phyloP scores from a whole-genome alignment of 2,888 invertebrate genomes.

The Muschampia plurimacula region DNA sequence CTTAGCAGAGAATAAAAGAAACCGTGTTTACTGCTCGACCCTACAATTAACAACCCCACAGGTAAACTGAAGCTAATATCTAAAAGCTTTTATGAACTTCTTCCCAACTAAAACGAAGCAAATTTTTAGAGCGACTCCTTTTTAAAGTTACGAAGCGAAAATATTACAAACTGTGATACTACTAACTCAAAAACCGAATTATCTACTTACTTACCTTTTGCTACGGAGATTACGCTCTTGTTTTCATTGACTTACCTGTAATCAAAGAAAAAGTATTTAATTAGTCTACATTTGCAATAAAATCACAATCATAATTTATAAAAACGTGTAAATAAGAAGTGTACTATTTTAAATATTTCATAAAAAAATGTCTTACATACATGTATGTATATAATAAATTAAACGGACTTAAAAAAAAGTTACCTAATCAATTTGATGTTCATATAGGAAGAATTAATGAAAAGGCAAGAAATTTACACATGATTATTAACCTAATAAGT shows the following conservation, averaged over 20 bases:
- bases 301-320: not conserved
- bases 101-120: not conserved
- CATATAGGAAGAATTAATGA: no score
- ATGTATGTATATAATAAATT: no score
- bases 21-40: constrained; percentile 14
- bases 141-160: constrained; percentile 21
- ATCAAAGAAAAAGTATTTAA: constrained; percentile 34
- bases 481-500: no score
- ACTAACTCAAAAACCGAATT: not conserved
- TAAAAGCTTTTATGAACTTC: constrained; percentile 50
- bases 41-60: constrained; percentile 49
- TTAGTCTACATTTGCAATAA: not conserved
- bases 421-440: no score
- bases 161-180: not conserved
- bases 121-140: constrained; percentile 16
- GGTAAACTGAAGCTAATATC: constrained; percentile 48
- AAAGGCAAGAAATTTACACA: no score
- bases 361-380: no score
- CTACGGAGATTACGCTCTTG: not conserved
- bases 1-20: constrained; percentile 14
- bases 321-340: no score
- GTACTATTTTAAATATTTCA: no score
- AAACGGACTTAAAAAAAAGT: no score
- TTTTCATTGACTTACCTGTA: constrained; percentile 47
- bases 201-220: constrained; percentile 40